Conservation (phyloP, 53 echinoderm and acorn worm genomes). For the Luidia sarsii region DNA sequence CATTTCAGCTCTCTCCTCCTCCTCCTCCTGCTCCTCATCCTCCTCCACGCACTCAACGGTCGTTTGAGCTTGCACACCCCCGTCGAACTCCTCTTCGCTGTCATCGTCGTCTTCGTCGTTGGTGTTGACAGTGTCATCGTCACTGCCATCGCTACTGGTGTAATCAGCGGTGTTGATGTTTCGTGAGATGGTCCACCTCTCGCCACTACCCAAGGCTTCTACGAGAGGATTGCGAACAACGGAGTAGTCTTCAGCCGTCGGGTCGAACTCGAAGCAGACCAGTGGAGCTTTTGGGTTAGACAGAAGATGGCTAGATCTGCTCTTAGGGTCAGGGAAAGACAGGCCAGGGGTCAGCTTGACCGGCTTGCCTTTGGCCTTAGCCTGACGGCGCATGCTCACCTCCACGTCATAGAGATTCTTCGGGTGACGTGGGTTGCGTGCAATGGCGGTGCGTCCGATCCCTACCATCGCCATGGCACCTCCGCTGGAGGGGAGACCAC, state of each 20-base stretch:
- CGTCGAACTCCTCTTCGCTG: not conserved
- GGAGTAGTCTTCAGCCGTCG: constrained; percentile 14
- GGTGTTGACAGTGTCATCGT: not conserved
- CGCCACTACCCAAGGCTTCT: not conserved
- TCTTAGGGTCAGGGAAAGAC: constrained; percentile 34
- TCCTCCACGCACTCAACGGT: too few relatives aligned
- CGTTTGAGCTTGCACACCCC: too few relatives aligned
- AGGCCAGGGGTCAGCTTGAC: constrained; percentile 25
- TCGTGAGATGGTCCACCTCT: not conserved
- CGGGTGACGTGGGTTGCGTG: constrained; percentile 28
- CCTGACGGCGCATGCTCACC: constrained; percentile 1
- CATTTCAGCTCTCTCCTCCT: too few relatives aligned
- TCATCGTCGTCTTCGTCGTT: constrained; percentile 32
- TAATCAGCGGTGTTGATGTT: constrained; percentile 9
- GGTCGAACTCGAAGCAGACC: constrained; percentile 9
- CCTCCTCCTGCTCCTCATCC: not conserved
- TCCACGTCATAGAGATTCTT: constrained; percentile 25
- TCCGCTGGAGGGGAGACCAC: too few relatives aligned
- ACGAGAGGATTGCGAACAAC: constrained; percentile 14
- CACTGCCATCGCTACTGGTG: constrained; percentile 13
- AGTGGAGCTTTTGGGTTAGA: constrained; percentile 19
- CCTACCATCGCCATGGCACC: not conserved
- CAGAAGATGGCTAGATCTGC: not conserved
- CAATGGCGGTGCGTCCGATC: not conserved
- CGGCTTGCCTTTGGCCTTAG: constrained; percentile 5